A percentile compares a stretch with the other conserved stretches of the same genome.
Conservation (phyloP, 2,797 vertebrate genomes). For the Amblyopsis hoosieri region DNA sequence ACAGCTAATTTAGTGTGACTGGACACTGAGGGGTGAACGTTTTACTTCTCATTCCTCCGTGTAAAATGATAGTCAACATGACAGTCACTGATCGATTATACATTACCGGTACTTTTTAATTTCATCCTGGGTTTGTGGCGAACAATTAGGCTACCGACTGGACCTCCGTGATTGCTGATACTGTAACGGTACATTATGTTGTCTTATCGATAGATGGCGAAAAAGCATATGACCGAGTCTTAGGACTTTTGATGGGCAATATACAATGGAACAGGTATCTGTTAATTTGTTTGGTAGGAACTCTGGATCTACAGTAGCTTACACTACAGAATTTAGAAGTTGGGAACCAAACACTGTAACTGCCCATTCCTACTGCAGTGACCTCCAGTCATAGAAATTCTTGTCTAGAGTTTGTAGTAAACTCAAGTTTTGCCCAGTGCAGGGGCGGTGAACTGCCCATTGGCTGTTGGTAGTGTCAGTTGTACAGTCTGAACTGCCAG, state of each 20-base stretch:
- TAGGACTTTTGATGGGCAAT: too few relatives aligned
- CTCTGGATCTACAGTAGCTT: too few relatives aligned
- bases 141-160: conserved; percentile 22
- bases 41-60: too few relatives aligned
- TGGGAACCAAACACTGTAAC: neutral
- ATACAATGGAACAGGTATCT: too few relatives aligned
- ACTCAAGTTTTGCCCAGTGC: neutral
- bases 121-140: neutral
- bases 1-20: neutral
- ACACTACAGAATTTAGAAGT: neutral
- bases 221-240: too few relatives aligned
- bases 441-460: neutral
- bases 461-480: conserved; percentile 40
- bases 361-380: neutral
- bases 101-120: too few relatives aligned
- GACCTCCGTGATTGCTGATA: too few relatives aligned
- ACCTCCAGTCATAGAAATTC: conserved; percentile 5
- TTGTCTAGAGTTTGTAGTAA: neutral
- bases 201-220: too few relatives aligned
- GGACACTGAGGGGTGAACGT: neutral
- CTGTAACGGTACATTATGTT: too few relatives aligned
- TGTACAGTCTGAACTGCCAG: conserved; percentile 46
- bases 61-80: neutral
- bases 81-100: too few relatives aligned
- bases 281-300: neutral